These are phyloP conservation scores for Eriosoma lanigerum DNA, from an alignment of 1,140 invertebrate species.

Conservation along the genomic window DNA sequence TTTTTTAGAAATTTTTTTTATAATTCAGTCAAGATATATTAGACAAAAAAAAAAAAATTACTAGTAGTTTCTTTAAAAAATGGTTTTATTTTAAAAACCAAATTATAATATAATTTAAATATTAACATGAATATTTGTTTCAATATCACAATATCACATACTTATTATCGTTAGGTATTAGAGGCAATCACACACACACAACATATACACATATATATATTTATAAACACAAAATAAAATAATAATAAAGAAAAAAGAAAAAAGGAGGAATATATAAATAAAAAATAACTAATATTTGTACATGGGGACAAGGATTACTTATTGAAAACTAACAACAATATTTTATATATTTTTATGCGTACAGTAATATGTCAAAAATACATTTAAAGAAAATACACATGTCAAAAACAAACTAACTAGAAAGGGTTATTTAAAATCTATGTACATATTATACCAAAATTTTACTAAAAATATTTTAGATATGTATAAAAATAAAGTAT, in stretches of 20 bases:
- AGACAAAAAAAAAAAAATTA: no score
- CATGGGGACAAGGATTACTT: background rate
- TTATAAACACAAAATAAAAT: constrained; percentile 2
- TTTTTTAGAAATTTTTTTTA: no score
- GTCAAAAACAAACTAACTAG: background rate
- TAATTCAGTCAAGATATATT: no score
- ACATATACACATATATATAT: background rate
- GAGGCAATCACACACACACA: constrained; percentile 32
- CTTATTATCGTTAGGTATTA: constrained; percentile 25
- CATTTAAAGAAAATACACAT: constrained; percentile 13
- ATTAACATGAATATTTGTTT: constrained; percentile 37
- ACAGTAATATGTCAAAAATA: background rate
- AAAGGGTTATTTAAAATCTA: background rate
- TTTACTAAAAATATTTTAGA: constrained; percentile 35
- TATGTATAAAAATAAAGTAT: constrained; percentile 50
- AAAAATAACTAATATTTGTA: constrained; percentile 23
- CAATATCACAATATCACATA: constrained; percentile 35
- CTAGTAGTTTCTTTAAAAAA: no score
- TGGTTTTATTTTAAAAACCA: constrained; percentile 13
- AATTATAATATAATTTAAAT: constrained; percentile 29
- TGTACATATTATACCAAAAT: constrained; percentile 15
- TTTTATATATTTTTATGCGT: constrained; percentile 25
- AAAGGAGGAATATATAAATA: constrained; percentile 12
- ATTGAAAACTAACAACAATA: constrained; percentile 48
- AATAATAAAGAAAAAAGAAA: background rate